Conservation (phyloP, 1,140 invertebrate genomes). For the Ooceraea biroi region DNA sequence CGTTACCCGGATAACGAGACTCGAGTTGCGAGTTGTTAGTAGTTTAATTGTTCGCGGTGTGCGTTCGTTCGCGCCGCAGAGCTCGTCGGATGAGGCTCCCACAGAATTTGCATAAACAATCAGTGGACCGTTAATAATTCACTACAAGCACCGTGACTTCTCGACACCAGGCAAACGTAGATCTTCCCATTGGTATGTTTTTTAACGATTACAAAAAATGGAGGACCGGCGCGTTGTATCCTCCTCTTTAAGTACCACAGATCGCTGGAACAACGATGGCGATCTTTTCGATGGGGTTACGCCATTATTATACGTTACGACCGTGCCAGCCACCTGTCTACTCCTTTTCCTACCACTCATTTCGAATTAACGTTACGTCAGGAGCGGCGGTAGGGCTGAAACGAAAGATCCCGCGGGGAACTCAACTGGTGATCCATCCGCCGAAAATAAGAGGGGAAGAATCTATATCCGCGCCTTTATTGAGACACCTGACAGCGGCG, state of each 20-base stretch:
- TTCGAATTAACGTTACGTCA: conserved; percentile 40
- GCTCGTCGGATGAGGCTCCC: conserved; percentile 14
- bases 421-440: conserved; percentile 46
- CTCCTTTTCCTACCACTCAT: conserved; percentile 40
- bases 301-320: conserved; percentile 45
- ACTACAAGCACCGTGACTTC: neutral
- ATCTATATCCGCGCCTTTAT: conserved; percentile 68
- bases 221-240: neutral
- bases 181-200: no score
- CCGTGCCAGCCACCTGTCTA: conserved; percentile 59
- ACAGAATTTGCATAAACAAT: conserved; percentile 41
- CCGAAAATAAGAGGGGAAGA: conserved; percentile 55
- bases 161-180: no score
- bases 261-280: conserved; percentile 18
- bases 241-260: neutral
- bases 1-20: conserved; percentile 53
- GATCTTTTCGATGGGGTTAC: conserved; percentile 11
- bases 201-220: no score
- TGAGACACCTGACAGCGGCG: conserved; percentile 70
- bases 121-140: conserved; percentile 5
- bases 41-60: conserved; percentile 49
- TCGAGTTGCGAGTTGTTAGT: conserved; percentile 56
- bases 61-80: conserved; percentile 44
- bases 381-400: neutral
- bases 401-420: conserved; percentile 21